Evolutionary conservation across 2,797 vertebrate species (phyloP), one percentile per base, ranked within the genome.

Genomic region (Microchirus variegatus): DNA sequence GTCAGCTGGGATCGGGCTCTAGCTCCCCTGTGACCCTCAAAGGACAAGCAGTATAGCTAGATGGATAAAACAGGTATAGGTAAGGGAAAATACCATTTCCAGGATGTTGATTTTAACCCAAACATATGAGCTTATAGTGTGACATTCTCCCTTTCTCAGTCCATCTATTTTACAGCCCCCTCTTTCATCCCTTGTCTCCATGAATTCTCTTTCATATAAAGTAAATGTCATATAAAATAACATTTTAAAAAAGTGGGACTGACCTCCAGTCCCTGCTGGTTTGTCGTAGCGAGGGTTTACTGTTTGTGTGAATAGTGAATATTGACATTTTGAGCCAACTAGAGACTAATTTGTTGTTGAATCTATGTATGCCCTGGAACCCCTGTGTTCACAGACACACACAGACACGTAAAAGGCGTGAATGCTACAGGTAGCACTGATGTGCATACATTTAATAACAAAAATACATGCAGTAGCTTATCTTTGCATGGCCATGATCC

Each of bases 301-400:
- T 77, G 75, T 78, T 68, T 70, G 66, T 81, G 57, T 77, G 73
- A 82, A 82, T 80, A 49, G 77, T 66, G 75, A 74, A 73, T 82
- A 82, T 85, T 83, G 86, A 79, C 82, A 85, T 84, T 85, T 83
- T 44, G 36, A 65, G 66, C 51, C 67, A 58, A 67, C 69, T 31
- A 19, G 69, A 57, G 74, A 77, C 59, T 62, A 63, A 69, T 68
- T 62, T 80, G 61, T 71, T 78, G 62, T 70, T 80, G 76, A 72
- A 65, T 80, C 57, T 68, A 56, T 78, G 75, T 68, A 61, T 68
- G 72, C 31, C 41, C 69, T 70, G 62, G 69, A 75, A 67, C 65
- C 50, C 54, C 36, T 44, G 63, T 53, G 55, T 63, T 45, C 22
- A 71, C 31, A 37, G 1, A 70, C 51, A 40, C 0, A 67, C 15